A percentile compares a stretch with the other conserved stretches of the same genome.
Evolutionary conservation across 1,140 invertebrate species (phyloP).

Genomic region (Chymomyza costata): DNA sequence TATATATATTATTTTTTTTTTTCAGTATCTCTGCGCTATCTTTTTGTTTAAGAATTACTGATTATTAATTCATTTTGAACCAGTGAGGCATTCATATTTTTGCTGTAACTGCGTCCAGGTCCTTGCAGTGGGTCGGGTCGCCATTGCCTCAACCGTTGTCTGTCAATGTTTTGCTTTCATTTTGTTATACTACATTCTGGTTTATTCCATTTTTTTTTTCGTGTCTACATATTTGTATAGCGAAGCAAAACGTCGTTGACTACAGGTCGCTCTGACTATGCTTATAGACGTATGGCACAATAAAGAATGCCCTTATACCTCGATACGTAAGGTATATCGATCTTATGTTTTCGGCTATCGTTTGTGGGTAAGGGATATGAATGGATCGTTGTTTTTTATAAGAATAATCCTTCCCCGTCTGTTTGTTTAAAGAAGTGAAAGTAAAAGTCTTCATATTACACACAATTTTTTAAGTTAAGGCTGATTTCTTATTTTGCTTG

Average conservation of each 20-base stretch:
- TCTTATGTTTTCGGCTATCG: too few species aligned
- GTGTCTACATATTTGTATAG: conserved; percentile 18
- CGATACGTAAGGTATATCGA: too few species aligned
- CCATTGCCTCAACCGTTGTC: conserved; percentile 46
- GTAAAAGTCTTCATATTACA: too few species aligned
- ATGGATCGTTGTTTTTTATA: too few species aligned
- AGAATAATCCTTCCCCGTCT: too few species aligned
- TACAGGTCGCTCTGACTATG: conserved; percentile 8
- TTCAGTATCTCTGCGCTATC: conserved; percentile 20
- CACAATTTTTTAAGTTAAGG: too few species aligned
- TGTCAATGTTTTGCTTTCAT: conserved; percentile 71
- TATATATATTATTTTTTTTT: conserved; percentile 10
- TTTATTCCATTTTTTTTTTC: too few species aligned
- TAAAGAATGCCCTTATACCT: too few species aligned
- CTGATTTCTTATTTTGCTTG: too few species aligned
- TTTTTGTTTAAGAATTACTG: conserved; percentile 71
- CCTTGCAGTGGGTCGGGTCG: conserved; percentile 42
- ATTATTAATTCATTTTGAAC: conserved; percentile 72
- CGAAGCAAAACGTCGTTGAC: conserved; percentile 24
- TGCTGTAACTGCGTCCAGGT: conserved; percentile 19
- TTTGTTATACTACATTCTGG: conserved; percentile 34
- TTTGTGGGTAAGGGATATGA: too few species aligned
- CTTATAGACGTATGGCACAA: too few species aligned
- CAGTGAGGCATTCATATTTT: conserved; percentile 71
- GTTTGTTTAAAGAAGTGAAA: too few species aligned